Conservation (phyloP, 1,140 invertebrate species). For the Zelostemma sp. region DNA sequence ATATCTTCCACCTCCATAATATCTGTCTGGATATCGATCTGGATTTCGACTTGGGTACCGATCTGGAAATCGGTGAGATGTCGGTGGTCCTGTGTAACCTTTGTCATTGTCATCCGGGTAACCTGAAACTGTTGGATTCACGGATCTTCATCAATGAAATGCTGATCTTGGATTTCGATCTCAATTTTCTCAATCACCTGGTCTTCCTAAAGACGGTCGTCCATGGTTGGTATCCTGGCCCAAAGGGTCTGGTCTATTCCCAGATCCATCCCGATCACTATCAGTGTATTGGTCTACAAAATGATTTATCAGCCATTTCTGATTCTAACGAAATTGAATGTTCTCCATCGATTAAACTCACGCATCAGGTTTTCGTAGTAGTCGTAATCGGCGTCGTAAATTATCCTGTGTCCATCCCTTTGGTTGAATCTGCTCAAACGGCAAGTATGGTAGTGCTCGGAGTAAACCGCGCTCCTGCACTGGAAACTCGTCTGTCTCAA, state of each 20-base stretch:
- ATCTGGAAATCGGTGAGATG: conserved; percentile 65
- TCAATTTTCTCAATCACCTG: conserved; percentile 48
- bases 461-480: conserved; percentile 89
- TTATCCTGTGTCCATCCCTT: conserved; percentile 87
- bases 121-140: conserved; percentile 41
- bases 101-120: conserved; percentile 66
- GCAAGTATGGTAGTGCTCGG: conserved; percentile 85
- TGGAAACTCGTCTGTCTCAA: conserved; percentile 88
- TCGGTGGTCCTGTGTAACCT: conserved; percentile 57
- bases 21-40: conserved; percentile 63
- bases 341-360: conserved; percentile 74
- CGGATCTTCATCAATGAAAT: conserved; percentile 8
- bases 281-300: conserved; percentile 65
- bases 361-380: conserved; percentile 93
- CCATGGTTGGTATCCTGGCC: conserved; percentile 72
- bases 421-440: conserved; percentile 88
- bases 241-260: conserved; percentile 69
- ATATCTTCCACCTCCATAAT: conserved; percentile 55
- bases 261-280: conserved; percentile 57
- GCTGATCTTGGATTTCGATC: too few species aligned
- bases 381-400: conserved; percentile 91
- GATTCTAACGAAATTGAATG: too few species aligned
- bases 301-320: too few species aligned
- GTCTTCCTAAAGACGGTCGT: conserved; percentile 67
- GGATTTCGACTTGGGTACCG: conserved; percentile 69